Evolutionary conservation across 2,797 vertebrate genomes (phyloP), one percentile per base, ranked within the genome.

Genomic region (Lithobates sylvaticus): DNA sequence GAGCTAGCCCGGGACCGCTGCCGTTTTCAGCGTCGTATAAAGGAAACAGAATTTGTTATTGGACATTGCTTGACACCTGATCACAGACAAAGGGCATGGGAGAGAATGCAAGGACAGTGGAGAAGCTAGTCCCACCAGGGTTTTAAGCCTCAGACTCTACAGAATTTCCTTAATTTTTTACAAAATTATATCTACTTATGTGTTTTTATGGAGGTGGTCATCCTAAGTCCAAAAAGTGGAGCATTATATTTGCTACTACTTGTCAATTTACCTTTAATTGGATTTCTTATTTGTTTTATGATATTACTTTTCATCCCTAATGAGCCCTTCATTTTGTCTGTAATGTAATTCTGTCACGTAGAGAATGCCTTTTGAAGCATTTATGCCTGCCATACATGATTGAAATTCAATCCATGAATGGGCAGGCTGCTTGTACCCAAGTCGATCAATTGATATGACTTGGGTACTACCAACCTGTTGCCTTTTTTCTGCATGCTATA

Each of bases 1-100:
- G 96, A 99, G 93, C 90, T 97, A 32, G 98, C 98, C 0, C 93
- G 98, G 2, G 98, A 99, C 78, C 95, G 95, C 10, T 97, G 94
- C 87, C 92, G 98, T 0, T 99, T 99, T 94, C 94, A 95, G 86
- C 95, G 95, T 0, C 94, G 98, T 61, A 97, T 98, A 88, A 95
- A 94, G 80, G 97, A 99, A 77, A 97, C 96, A 21, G 97, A 98
- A 91, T 93, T 92, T 71, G 94, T 92, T 90, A 97, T 99, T 84
- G 92, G 94, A 3, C 95, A 93, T 91, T 98, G 97, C 91, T 94
- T 99, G 91, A 93, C 93, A 50, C 61, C 94, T 0, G 92, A 94
- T 77, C 96, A 96, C 88, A 94, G 96, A 58, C 92, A 93, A 47
- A 91, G 86, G 70, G 91, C 95, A 9, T 91, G 84, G 84, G 72